A percentile compares a stretch with the other conserved stretches of the same genome.
Conservation (phyloP, 1,140 invertebrate genomes). For the Hycleus phaleratus region DNA sequence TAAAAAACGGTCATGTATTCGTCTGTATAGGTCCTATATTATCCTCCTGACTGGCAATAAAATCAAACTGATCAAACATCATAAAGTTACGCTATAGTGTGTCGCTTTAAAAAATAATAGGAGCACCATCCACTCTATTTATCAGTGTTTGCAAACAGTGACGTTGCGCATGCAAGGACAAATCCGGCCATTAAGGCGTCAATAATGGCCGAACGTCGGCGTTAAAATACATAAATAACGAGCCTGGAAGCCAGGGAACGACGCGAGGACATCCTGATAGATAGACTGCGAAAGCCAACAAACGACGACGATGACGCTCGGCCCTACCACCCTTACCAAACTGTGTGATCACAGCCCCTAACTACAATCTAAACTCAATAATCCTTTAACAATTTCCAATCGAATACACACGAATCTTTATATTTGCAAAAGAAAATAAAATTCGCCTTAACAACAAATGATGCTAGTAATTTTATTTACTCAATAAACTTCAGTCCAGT, state of each 20-base stretch:
- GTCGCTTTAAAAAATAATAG: conserved; percentile 9
- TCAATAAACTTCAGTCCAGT: conserved; percentile 25
- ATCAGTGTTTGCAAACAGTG: conserved; percentile 41
- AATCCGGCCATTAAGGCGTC: conserved; percentile 41
- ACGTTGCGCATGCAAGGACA: conserved; percentile 36
- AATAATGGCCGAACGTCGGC: conserved; percentile 39
- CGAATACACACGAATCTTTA: too few species aligned
- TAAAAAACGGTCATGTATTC: neutral
- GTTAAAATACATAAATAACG: conserved; percentile 41
- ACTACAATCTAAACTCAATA: too few species aligned
- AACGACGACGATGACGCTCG: too few species aligned
- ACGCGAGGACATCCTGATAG: conserved; percentile 29
- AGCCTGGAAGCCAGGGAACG: conserved; percentile 19
- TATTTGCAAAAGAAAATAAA: too few species aligned
- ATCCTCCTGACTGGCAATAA: neutral
- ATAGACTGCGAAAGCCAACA: conserved; percentile 14
- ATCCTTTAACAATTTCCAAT: too few species aligned
- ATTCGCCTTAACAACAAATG: conserved; percentile 23
- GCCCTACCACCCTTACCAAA: too few species aligned
- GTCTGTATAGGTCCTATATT: neutral
- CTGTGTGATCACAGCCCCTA: too few species aligned
- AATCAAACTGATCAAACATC: conserved; percentile 23
- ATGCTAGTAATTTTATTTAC: conserved; percentile 31
- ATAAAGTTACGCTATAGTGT: conserved; percentile 11
- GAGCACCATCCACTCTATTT: conserved; percentile 28